phyloP scores from a whole-genome alignment of 2,113 vertebrate genomes.

The Parus major region DNA sequence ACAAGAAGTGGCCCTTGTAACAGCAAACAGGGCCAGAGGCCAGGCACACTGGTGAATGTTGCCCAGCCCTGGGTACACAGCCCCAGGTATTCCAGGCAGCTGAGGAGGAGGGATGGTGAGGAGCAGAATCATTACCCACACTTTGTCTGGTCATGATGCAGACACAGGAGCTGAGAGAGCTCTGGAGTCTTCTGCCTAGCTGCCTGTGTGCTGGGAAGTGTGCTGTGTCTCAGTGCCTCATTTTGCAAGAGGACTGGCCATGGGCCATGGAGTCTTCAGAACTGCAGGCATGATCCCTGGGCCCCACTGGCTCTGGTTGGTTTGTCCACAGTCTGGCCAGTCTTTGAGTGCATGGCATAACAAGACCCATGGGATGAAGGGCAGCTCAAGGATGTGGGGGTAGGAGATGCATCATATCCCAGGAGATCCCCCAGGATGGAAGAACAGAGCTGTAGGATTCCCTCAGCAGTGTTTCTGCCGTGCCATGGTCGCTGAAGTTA shows the following conservation, averaged over 20 bases:
- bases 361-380: not conserved
- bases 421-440: not conserved
- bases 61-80: not conserved
- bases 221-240: not conserved
- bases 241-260: not conserved
- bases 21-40: not conserved
- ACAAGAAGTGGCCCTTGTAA: not conserved
- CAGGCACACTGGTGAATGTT: not conserved
- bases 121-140: not conserved
- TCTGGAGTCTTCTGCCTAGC: not conserved
- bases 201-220: not conserved
- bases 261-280: not conserved
- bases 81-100: not conserved
- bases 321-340: not conserved
- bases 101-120: not conserved
- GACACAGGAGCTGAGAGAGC: not conserved
- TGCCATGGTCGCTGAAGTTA: not conserved
- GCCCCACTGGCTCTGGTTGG: not conserved
- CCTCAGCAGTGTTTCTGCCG: fast-evolving
- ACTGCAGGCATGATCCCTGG: not conserved
- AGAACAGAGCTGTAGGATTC: not conserved
- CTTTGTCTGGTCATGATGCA: not conserved
- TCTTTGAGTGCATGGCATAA: not conserved
- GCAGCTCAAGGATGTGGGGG: not conserved
- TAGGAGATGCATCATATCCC: not conserved